Evolutionary conservation across 2,888 invertebrate species (phyloP).

Genomic region (Schizotus pectinicornis): DNA sequence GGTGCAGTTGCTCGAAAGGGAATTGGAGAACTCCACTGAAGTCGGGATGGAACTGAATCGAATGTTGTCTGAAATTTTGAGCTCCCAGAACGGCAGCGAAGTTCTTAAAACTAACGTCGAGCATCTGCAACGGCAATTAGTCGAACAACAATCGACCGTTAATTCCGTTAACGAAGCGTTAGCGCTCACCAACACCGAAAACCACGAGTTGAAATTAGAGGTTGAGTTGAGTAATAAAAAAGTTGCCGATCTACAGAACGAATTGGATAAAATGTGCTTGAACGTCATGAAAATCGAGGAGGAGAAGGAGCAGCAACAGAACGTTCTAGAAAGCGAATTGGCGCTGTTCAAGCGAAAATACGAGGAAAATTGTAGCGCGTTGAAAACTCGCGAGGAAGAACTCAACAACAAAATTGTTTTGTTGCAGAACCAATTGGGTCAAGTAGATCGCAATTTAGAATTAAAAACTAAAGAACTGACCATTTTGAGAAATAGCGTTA

Average conservation of each 20-base stretch:
- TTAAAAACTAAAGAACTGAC: constrained; percentile 56
- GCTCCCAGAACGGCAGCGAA: constrained; percentile 71
- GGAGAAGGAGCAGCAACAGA: constrained; percentile 55
- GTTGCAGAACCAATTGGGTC: constrained; percentile 50
- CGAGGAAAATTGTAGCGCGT: constrained; percentile 55
- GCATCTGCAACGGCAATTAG: constrained; percentile 69
- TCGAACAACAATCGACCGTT: constrained; percentile 68
- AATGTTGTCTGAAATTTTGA: constrained; percentile 70
- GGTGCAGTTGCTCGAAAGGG: constrained; percentile 70
- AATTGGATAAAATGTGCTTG: constrained; percentile 54
- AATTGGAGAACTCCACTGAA: constrained; percentile 81
- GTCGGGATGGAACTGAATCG: constrained; percentile 77
- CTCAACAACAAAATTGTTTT: constrained; percentile 65
- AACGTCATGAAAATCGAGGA: constrained; percentile 55
- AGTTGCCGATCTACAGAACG: constrained; percentile 52
- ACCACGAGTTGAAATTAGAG: constrained; percentile 60
- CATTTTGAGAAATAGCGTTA: constrained; percentile 60
- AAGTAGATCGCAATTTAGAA: constrained; percentile 53
- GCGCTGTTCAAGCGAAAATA: constrained; percentile 46
- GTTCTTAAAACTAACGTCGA: constrained; percentile 68
- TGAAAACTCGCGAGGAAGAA: constrained; percentile 56
- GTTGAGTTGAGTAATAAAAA: constrained; percentile 54
- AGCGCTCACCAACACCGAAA: constrained; percentile 63
- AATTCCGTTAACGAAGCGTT: constrained; percentile 61
- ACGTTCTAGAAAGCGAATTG: constrained; percentile 53